A percentile compares a stretch with the other conserved stretches of the same genome.
Evolutionary conservation across 2,797 vertebrate species (phyloP).

Genomic region (Anas capensis): DNA sequence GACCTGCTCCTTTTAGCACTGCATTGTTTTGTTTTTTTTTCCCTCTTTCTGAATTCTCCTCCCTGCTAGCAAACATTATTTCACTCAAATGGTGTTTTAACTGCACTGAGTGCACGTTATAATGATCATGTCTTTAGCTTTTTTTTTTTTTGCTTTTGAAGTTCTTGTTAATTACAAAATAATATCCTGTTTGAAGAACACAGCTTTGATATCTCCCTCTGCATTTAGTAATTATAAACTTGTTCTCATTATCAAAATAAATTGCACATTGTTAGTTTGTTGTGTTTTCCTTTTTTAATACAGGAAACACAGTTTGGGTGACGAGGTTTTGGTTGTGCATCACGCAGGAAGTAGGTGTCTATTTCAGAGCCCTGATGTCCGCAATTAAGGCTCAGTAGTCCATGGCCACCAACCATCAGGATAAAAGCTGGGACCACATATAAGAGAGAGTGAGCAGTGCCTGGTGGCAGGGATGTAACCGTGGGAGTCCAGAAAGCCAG

Average conservation of each 20-base stretch:
- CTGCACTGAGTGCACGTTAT: slow-evolving; percentile 58
- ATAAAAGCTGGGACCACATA: neutral
- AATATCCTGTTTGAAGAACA: slow-evolving; percentile 75
- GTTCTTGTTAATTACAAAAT: slow-evolving; percentile 81
- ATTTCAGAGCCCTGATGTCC: neutral
- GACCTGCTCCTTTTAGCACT: slow-evolving; percentile 59
- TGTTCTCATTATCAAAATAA: slow-evolving; percentile 63
- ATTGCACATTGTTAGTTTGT: slow-evolving; percentile 55
- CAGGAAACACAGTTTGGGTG: neutral
- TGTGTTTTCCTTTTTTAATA: slow-evolving; percentile 37
- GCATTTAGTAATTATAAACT: slow-evolving; percentile 69
- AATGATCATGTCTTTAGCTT: slow-evolving; percentile 73
- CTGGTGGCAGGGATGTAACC: neutral
- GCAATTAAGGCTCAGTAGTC: neutral
- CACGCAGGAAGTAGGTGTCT: neutral
- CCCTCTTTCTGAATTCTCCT: slow-evolving; percentile 45
- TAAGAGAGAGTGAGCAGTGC: neutral
- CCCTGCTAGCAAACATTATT: slow-evolving; percentile 65
- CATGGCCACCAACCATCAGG: neutral
- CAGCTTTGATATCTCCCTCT: slow-evolving; percentile 77
- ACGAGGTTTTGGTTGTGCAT: neutral
- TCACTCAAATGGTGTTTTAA: slow-evolving; percentile 73
- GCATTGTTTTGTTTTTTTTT: slow-evolving; percentile 46
- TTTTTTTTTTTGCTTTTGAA: slow-evolving; percentile 69
- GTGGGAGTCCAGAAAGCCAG: neutral